Conservation (phyloP, 2,113 vertebrate genomes). For the Bujurquina vittata region DNA sequence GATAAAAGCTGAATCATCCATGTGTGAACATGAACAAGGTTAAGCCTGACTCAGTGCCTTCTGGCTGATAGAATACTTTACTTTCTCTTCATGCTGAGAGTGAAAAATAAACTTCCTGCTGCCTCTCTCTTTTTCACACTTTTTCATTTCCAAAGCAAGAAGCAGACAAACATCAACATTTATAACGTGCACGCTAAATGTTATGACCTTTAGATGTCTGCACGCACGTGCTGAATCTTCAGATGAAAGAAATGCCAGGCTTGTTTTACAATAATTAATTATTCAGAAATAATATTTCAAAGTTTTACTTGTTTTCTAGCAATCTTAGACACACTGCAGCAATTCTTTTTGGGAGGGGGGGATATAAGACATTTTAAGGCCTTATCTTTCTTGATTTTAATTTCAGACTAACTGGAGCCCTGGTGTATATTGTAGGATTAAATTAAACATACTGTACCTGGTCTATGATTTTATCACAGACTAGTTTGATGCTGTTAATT, state of each 20-base stretch:
- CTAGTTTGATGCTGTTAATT: background rate
- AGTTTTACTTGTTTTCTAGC: background rate
- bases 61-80: background rate
- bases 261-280: background rate
- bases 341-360: background rate
- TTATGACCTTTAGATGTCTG: rapidly evolving
- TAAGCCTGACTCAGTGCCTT: background rate
- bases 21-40: background rate
- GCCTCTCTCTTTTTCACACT: background rate
- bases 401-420: background rate
- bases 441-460: conserved; percentile 13
- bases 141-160: background rate
- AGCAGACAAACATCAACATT: background rate
- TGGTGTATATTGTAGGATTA: background rate
- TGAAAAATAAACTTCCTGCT: background rate
- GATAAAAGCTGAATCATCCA: background rate
- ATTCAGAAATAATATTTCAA: no score
- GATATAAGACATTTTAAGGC: background rate
- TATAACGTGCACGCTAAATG: background rate
- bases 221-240: background rate
- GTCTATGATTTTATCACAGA: background rate
- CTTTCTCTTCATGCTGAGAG: background rate
- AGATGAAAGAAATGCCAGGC: background rate
- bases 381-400: background rate
- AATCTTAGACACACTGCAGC: background rate